Evolutionary conservation across 2,113 vertebrate species (phyloP).

Genomic region (Thinocorus orbignyianus): DNA sequence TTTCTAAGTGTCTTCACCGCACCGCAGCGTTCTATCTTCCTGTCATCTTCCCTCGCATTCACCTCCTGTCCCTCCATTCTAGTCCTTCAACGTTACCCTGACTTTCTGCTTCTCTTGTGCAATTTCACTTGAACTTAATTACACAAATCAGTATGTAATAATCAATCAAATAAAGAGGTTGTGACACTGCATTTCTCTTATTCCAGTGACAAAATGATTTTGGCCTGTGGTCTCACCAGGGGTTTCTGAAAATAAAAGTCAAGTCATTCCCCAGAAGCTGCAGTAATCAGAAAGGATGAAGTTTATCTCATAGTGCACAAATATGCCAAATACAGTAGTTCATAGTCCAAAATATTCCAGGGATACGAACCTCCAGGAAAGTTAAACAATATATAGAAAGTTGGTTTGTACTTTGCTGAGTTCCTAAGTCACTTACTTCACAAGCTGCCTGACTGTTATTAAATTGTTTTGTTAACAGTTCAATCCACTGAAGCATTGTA

Average conservation of each 20-base stretch:
- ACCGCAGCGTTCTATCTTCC: neutral
- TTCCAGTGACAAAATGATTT: neutral
- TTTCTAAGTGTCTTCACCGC: neutral
- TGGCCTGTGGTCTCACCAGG: neutral
- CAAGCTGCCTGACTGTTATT: slow-evolving; percentile 99
- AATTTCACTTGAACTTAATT: neutral
- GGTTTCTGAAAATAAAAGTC: neutral
- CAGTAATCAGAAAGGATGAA: neutral
- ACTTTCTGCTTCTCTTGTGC: neutral
- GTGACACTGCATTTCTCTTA: neutral
- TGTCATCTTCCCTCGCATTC: neutral
- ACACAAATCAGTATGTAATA: neutral
- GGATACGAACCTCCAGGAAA: slow-evolving; percentile 64
- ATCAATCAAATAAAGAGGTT: neutral
- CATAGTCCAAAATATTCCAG: slow-evolving; percentile 59
- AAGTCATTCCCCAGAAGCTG: neutral
- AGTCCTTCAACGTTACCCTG: neutral
- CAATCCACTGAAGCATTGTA: slow-evolving; percentile 99
- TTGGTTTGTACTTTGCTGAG: slow-evolving; percentile 54
- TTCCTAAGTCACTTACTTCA: slow-evolving; percentile 82
- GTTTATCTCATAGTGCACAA: slow-evolving; percentile 10
- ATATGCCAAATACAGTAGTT: slow-evolving; percentile 36
- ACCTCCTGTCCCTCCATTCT: neutral
- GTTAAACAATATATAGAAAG: slow-evolving; percentile 64
- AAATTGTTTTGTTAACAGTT: slow-evolving; percentile 98